These are phyloP conservation scores for Drepana falcataria DNA, from an alignment of 2,888 invertebrate species.

Conservation along the genomic window DNA sequence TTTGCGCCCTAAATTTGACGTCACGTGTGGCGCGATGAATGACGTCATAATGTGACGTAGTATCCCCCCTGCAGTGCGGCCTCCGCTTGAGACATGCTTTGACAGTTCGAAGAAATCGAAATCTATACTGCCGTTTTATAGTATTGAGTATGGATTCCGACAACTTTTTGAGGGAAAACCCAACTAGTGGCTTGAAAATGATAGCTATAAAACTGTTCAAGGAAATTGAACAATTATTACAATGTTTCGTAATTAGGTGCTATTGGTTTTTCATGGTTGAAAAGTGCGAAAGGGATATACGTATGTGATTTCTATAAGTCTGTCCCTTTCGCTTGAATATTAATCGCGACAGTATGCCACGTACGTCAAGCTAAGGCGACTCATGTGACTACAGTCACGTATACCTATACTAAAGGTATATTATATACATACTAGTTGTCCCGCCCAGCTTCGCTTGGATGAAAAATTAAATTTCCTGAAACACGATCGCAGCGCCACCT, in stretches of 20 bases:
- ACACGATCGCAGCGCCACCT: no score
- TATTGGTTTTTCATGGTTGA: not conserved
- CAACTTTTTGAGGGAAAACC: not conserved
- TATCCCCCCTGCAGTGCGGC: constrained; percentile 24
- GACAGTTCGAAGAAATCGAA: constrained; percentile 32
- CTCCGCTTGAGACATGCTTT: constrained; percentile 32
- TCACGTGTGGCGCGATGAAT: constrained; percentile 45
- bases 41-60: constrained; percentile 64
- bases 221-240: no score
- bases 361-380: no score
- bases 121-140: constrained; percentile 28
- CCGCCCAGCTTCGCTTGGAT: no score
- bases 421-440: not conserved
- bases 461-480: no score
- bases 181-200: not conserved
- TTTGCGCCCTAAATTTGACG: constrained; percentile 26
- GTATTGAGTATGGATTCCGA: not conserved
- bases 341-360: no score
- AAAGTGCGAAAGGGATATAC: not conserved
- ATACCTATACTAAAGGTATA: not conserved
- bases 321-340: no score
- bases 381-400: constrained; percentile 1
- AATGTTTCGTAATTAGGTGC: no score
- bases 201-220: not conserved
- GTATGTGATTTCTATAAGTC: no score